Evolutionary conservation across 2,888 invertebrate species (phyloP), one percentile per base, ranked within the genome.

Genomic region (Apotomis betuletana): DNA sequence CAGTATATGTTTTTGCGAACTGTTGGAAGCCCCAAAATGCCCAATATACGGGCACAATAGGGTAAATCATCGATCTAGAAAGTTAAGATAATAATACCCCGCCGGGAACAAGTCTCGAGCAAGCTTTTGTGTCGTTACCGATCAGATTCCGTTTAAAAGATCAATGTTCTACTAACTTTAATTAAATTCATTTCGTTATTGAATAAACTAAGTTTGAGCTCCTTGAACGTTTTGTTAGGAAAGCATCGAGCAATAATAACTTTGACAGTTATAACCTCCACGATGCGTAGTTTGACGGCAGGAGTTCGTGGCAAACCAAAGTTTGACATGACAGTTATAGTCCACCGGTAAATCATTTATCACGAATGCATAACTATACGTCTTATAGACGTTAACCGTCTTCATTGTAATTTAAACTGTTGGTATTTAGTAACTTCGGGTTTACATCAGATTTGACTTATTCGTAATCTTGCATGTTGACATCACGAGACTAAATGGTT

Each of bases 311-410:
- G 80, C 82, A 82, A 82, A 81, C 80, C 74, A 82, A 88, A 90
- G 83, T 90, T 90, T 88, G 89, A 87, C 87, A 89, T 87, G 89
- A 86, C 88, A 89, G 84, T 87, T 85, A 78, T 77, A 83, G 83
- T 83, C 81, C 79, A 81, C 79, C 78, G 77, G 77, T 87, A 83
- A 84, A 85, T 80, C 81, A 82, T 75, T 78, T 83, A 81, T 81
- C 82, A 81, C 78, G 80, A 76, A 78, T 79, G 80, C 69, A 63
- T 62, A 55, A 61, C 44, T 27, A 15, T 54, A 4, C 52, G 41
- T 44, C 52, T 15, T 54, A 6, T 9, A 49, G 49, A 41, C 41
- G 6, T 6, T 41, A 41, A 6, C 27, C 27, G 27, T 27, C 27
- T 27, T 27, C 2, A 27, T 27, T 27, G 27, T 27, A 27, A 27